These are phyloP conservation scores for Melolontha melolontha DNA, from an alignment of 2,888 invertebrate genomes.

Conservation along the genomic window DNA sequence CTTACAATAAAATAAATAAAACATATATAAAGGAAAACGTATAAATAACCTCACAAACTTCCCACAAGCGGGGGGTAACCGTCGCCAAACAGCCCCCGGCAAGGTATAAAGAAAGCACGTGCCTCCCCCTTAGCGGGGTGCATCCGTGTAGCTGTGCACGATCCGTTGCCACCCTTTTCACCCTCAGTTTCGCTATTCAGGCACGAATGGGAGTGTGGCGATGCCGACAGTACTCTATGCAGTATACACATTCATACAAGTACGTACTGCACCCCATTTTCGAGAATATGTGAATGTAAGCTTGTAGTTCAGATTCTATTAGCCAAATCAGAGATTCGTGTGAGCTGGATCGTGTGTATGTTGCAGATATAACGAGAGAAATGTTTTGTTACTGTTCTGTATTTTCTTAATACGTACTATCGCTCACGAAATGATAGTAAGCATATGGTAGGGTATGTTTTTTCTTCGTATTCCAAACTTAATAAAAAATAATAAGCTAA, in stretches of 20 bases:
- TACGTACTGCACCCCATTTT: conserved; percentile 27
- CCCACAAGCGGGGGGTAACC: conserved; percentile 49
- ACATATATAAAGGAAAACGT: conserved; percentile 33
- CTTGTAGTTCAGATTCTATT: conserved; percentile 36
- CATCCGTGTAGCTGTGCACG: conserved; percentile 33
- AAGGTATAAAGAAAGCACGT: conserved; percentile 47
- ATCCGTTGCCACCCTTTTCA: conserved; percentile 36
- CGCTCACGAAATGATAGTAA: no score
- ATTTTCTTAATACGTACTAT: background rate
- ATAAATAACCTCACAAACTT: conserved; percentile 47
- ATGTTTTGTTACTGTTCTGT: conserved; percentile 9
- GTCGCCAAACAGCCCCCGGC: conserved; percentile 37
- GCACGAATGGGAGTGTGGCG: conserved; percentile 42
- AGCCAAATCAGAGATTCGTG: conserved; percentile 45
- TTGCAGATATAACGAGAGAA: conserved; percentile 18
- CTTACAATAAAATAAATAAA: conserved; percentile 8
- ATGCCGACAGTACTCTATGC: conserved; percentile 15
- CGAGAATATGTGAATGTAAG: conserved; percentile 25
- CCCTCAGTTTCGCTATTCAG: conserved; percentile 25
- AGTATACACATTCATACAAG: conserved; percentile 15
- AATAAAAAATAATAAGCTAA: no score
- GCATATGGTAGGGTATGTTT: no score
- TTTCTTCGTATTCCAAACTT: no score
- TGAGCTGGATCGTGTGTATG: conserved; percentile 24
- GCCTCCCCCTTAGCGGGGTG: conserved; percentile 49